Percentiles rank a stretch among this genome's conserved stretches.
Conservation (phyloP, 2,888 invertebrate species). For the Drosophila kambysellisi region DNA sequence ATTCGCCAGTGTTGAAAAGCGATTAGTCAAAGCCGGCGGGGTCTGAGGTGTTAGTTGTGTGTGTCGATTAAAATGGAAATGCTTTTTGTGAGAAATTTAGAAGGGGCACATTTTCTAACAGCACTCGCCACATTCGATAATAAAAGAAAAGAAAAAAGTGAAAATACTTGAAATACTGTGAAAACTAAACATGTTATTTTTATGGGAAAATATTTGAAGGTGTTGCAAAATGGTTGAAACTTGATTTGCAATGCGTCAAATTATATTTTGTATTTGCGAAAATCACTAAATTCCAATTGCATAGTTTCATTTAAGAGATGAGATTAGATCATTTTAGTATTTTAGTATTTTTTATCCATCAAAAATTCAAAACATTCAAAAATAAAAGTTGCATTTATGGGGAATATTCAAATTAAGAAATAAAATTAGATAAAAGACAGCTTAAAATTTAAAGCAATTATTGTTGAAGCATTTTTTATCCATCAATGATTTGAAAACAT, state of each 20-base stretch:
- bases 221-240: constrained; percentile 19
- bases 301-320: neutral
- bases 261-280: neutral
- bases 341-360: neutral
- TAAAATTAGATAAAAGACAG: neutral
- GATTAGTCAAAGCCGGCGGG: constrained; percentile 49
- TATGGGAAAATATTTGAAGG: constrained; percentile 6
- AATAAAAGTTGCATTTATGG: neutral
- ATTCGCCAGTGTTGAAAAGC: constrained; percentile 70
- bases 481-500: neutral
- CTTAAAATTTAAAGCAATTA: neutral
- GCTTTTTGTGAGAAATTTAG: constrained; percentile 44
- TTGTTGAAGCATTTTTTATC: neutral
- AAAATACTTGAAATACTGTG: neutral
- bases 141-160: neutral
- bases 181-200: constrained; percentile 11
- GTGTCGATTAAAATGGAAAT: constrained; percentile 63
- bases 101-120: constrained; percentile 27
- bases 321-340: neutral
- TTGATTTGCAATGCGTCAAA: neutral
- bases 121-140: constrained; percentile 27
- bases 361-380: neutral
- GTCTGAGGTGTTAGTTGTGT: constrained; percentile 12
- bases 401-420: neutral
- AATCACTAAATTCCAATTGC: neutral